Base-by-base conservation (phyloP, 1,140 invertebrate genomes). In the Octopus bimaculoides region DNA sequence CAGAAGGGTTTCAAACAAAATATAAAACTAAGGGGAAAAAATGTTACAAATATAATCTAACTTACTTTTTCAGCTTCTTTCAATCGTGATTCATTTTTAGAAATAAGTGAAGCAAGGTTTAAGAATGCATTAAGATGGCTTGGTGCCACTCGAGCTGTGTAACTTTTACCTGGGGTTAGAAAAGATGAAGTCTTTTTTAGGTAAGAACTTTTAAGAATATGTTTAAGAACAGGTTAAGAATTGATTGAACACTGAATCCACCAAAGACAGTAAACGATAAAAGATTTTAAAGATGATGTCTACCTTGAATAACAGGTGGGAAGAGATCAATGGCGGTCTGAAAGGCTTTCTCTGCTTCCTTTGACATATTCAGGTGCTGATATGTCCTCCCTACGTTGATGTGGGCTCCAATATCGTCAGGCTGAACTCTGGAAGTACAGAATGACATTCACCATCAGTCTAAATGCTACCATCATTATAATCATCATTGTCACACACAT, bases 111-210 rank as follows among this genome's bases (percentile, higher is more conserved):
- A 2, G 96, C 97, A 82, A 98, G 91, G 91, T 98, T 98, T 5
- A 98, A 92, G 87, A 98, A 98, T 2, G 98, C 96, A 89, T 98
- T 98, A 71, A 98, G 90, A 91, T 99, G 96, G 90, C 96, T 98
- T 0, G 97, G 97, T 0, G 97, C 97, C 82, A 99, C 97, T 78
- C 97, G 93, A 0, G 97, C 96, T 89, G 97, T 96, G 90, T 98
- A 98, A 41, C 94, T 95, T 89, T 98, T 95, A 4, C 97, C 97
- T 8, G 95, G 94, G 26, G 26, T 41, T 41, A 41, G 26, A 41
- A 41, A 41, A 41, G 0, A 3, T 41, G 26, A 41, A 41, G 26
- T 41, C 3, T 41, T 41, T 1, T 41, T 41, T 41, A 2, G 26
- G 26, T 41, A 41, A 41, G 26, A 41, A 41, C 26, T 41, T 41